Evolutionary conservation across 2,113 vertebrate species (phyloP).

Genomic region (Hypanus sabinus): DNA sequence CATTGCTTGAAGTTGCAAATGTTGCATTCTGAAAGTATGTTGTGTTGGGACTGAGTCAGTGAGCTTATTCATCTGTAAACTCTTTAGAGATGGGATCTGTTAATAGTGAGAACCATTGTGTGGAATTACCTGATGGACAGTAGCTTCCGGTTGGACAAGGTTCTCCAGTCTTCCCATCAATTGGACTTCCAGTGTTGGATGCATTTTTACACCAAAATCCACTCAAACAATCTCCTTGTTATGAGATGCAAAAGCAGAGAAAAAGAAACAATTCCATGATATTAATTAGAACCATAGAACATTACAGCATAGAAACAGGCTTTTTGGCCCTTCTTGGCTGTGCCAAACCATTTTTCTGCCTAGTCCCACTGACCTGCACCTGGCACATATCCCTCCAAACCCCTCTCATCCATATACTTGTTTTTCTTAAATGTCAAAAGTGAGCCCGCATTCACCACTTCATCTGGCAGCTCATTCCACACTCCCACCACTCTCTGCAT

Average conservation of each 20-base stretch:
- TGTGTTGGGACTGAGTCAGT: no score
- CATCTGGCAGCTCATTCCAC: no score
- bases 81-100: neutral
- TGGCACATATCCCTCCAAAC: no score
- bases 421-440: no score
- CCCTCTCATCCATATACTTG: no score
- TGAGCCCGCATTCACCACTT: no score
- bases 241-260: neutral
- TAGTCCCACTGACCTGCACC: no score
- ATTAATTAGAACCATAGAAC: no score
- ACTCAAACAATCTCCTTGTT: conserved; percentile 65
- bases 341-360: no score
- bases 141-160: conserved; percentile 73
- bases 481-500: no score
- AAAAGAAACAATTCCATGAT: neutral
- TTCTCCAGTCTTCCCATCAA: conserved; percentile 58
- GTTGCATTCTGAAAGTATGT: neutral
- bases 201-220: conserved; percentile 77
- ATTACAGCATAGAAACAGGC: no score
- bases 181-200: conserved; percentile 57
- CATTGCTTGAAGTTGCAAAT: neutral
- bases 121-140: conserved; percentile 69
- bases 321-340: no score
- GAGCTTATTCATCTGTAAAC: neutral
- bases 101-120: neutral